Evolutionary conservation across 2,113 vertebrate genomes (phyloP).

Genomic region (Microcebus jonahi): DNA sequence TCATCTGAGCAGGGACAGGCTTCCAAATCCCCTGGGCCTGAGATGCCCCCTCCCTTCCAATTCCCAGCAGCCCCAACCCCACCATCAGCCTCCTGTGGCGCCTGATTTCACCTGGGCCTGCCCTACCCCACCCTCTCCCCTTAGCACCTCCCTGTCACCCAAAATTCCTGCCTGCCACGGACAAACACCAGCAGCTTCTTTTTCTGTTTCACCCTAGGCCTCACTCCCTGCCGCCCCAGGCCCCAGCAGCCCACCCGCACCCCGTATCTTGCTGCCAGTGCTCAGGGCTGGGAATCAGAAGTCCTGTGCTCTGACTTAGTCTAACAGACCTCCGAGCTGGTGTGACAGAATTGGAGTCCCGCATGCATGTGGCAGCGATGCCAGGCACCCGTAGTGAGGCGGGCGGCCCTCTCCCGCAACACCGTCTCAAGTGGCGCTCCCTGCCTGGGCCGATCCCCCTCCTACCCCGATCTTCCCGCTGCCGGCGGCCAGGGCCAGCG

Average conservation of each 20-base stretch:
- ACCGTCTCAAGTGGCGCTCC: fast-evolving
- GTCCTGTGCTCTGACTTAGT: background rate
- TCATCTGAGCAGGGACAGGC: background rate
- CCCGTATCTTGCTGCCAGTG: fast-evolving
- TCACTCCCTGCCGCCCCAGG: background rate
- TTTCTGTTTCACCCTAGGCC: background rate
- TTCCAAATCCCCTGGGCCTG: background rate
- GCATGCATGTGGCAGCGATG: fast-evolving
- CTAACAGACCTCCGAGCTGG: background rate
- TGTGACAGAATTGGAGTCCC: background rate
- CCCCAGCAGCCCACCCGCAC: too few species aligned
- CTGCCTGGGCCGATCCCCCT: background rate
- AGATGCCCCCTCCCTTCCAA: background rate
- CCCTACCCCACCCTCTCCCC: background rate
- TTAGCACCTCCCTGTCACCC: background rate
- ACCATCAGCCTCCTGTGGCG: background rate
- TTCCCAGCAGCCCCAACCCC: background rate
- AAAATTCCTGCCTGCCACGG: background rate
- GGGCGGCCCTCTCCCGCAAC: background rate
- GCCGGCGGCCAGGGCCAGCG: conserved; percentile 93
- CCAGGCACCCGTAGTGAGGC: background rate
- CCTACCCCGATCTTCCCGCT: conserved; percentile 94
- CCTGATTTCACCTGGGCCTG: background rate
- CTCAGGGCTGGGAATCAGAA: background rate
- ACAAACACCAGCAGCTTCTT: background rate